These are phyloP conservation scores for Parazoanthus atlanticus DNA, from an alignment of 92 coral and sea anemone genomes.

Conservation along the genomic window DNA sequence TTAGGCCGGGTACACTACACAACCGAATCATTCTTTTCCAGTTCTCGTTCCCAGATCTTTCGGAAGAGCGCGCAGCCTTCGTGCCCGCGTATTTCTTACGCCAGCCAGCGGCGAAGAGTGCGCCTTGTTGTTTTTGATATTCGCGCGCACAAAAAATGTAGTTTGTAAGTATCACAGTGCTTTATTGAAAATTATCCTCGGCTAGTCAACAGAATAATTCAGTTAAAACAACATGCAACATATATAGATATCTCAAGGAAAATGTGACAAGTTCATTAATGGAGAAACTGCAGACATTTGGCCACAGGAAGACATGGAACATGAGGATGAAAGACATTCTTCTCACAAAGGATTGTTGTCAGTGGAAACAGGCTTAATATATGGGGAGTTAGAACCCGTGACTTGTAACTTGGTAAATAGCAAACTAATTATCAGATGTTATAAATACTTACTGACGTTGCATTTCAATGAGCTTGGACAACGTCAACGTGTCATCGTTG, in stretches of 20 bases:
- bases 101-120: background rate
- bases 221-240: background rate
- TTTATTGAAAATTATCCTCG: no score
- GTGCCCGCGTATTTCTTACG: background rate
- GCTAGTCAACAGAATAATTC: background rate
- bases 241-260: background rate
- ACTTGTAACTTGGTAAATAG: background rate
- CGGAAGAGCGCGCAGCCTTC: background rate
- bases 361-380: background rate
- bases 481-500: conserved; percentile 4
- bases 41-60: background rate
- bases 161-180: background rate
- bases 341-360: background rate
- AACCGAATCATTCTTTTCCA: background rate
- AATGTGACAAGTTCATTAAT: background rate
- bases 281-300: background rate
- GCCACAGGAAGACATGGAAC: background rate
- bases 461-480: conserved; percentile 2
- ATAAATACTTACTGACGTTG: background rate
- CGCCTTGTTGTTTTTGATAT: conserved; percentile 7
- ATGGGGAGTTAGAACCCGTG: background rate
- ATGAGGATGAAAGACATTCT: background rate
- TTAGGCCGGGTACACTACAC: background rate
- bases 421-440: background rate
- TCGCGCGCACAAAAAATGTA: no score